These are phyloP conservation scores for Pogonocherus hispidulus DNA, from an alignment of 2,888 invertebrate genomes.

Conservation along the genomic window DNA sequence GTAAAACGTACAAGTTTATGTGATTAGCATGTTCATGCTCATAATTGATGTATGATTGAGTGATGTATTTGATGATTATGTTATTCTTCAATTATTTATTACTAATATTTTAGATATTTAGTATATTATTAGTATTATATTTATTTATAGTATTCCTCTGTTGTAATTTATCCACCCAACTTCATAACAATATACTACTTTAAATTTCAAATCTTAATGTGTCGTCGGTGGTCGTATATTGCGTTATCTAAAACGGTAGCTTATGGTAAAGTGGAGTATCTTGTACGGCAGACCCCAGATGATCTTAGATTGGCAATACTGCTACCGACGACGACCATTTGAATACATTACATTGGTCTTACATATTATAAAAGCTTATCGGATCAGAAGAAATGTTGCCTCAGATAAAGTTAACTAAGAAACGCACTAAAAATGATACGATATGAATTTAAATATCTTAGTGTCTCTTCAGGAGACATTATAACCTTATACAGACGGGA, in stretches of 20 bases:
- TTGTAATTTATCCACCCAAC: background rate
- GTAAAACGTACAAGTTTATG: no score
- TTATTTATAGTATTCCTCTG: no score
- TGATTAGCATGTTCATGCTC: no score
- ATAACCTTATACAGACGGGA: background rate
- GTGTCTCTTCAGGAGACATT: constrained; percentile 1
- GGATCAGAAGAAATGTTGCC: constrained; percentile 43
- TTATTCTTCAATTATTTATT: no score
- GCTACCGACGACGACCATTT: constrained; percentile 49
- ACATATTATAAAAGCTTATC: constrained; percentile 52
- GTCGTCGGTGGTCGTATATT: constrained; percentile 8
- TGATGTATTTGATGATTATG: no score
- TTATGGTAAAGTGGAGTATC: constrained; percentile 63
- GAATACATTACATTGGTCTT: constrained; percentile 43
- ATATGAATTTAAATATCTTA: constrained; percentile 26
- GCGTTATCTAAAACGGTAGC: constrained; percentile 55
- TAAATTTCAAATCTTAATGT: constrained; percentile 1
- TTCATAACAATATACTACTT: background rate
- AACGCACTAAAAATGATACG: constrained; percentile 38
- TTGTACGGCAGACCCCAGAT: constrained; percentile 59
- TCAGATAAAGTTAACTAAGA: constrained; percentile 36
- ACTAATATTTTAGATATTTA: no score
- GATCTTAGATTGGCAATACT: constrained; percentile 59
- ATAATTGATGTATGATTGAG: no score
- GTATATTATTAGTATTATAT: no score